These are phyloP conservation scores for Eupithecia inturbata DNA, from an alignment of 2,888 invertebrate genomes.

Conservation along the genomic window DNA sequence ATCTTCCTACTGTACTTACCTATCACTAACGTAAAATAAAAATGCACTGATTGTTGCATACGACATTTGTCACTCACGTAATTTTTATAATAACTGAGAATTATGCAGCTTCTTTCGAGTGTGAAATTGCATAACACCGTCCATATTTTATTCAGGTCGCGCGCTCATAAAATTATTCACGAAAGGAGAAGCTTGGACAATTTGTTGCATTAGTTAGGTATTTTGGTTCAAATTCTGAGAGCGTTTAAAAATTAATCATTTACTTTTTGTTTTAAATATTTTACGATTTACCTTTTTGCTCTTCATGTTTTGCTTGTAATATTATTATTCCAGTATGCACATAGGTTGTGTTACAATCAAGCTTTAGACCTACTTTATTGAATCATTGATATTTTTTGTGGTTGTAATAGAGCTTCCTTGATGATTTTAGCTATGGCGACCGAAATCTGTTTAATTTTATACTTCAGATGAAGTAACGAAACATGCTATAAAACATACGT, in stretches of 20 bases:
- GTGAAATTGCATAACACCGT: neutral
- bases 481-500: too few species aligned
- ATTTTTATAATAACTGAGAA: neutral
- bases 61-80: neutral
- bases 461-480: neutral
- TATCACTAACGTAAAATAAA: neutral
- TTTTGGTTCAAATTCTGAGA: neutral
- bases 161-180: neutral
- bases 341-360: too few species aligned
- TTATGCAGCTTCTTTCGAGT: neutral
- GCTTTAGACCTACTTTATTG: too few species aligned
- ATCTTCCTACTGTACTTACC: neutral
- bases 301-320: too few species aligned
- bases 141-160: conserved; percentile 7
- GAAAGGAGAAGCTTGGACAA: neutral
- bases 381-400: too few species aligned
- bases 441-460: neutral
- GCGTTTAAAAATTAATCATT: neutral
- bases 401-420: too few species aligned
- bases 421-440: neutral
- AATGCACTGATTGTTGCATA: neutral
- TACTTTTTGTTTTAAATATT: too few species aligned
- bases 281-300: too few species aligned
- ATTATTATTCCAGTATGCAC: too few species aligned
- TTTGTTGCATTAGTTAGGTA: neutral